phyloP scores from a whole-genome alignment of 1,140 invertebrate species.

The Chrysoperla carnea region DNA sequence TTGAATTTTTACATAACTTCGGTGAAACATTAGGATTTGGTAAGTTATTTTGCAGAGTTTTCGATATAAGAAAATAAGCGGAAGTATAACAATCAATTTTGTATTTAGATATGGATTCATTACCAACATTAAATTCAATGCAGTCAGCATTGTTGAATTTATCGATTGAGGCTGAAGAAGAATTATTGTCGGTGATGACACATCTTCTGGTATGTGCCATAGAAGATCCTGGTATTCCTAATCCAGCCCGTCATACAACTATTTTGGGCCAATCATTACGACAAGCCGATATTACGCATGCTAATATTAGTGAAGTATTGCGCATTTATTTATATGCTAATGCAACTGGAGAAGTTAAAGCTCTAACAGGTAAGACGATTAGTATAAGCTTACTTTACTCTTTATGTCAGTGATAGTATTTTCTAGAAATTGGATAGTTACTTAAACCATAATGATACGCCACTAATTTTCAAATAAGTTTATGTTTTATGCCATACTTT shows the following conservation, averaged over 20 bases:
- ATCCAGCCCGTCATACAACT: slow-evolving; percentile 70
- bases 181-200: slow-evolving; percentile 71
- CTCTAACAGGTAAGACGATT: slow-evolving; percentile 40
- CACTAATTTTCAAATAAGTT: not conserved
- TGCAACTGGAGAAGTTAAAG: slow-evolving; percentile 69
- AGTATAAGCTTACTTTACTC: not conserved
- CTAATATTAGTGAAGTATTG: slow-evolving; percentile 81
- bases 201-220: slow-evolving; percentile 84
- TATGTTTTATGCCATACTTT: not conserved
- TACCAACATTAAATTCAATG: slow-evolving; percentile 70
- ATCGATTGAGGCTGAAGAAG: slow-evolving; percentile 60
- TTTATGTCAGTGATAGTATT: not conserved
- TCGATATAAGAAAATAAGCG: not conserved
- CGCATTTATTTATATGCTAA: slow-evolving; percentile 77
- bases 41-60: slow-evolving; percentile 22
- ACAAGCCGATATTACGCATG: slow-evolving; percentile 80
- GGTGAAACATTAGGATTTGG: slow-evolving; percentile 84
- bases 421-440: not conserved
- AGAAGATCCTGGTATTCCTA: slow-evolving; percentile 85
- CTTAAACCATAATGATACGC: not conserved
- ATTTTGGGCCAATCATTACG: slow-evolving; percentile 76
- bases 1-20: slow-evolving; percentile 92
- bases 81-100: not conserved
- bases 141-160: slow-evolving; percentile 72
- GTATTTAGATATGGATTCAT: slow-evolving; percentile 59